Percentiles rank a stretch among this genome's conserved stretches.
Conservation (phyloP, 37 sponge, comb jelly and placozoan genomes). For the Sycon ciliatum region DNA sequence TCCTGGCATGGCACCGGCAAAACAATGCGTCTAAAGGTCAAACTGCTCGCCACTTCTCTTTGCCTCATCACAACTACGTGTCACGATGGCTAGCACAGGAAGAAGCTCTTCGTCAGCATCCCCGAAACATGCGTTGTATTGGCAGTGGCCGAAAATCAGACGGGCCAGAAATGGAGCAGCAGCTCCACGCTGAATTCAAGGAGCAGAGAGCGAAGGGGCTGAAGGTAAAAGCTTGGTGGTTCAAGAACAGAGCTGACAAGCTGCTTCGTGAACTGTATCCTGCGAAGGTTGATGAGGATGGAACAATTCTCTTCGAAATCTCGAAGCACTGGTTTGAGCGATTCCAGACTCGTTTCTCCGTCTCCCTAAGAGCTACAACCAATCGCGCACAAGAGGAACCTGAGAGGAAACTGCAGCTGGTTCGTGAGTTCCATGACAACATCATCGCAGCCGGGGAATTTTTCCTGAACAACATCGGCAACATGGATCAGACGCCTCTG, state of each 20-base stretch:
- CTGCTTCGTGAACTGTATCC: constrained; percentile 2
- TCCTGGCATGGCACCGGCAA: no score
- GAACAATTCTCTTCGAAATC: no score
- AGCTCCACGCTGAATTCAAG: constrained; percentile 16
- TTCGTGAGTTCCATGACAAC: constrained; percentile 32
- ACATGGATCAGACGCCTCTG: no score
- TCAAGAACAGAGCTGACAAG: constrained; percentile 9
- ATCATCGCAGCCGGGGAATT: background rate
- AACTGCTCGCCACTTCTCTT: no score
- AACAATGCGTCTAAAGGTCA: no score
- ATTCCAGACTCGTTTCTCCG: constrained; percentile 5
- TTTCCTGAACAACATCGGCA: background rate
- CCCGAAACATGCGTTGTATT: no score
- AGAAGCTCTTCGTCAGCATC: no score
- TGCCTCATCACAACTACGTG: no score
- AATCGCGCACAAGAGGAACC: constrained; percentile 25
- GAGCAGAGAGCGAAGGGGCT: constrained; percentile 15
- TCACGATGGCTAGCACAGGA: no score
- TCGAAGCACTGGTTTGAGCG: constrained; percentile 23
- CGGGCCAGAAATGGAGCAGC: constrained; percentile 27
- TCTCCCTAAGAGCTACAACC: constrained; percentile 14
- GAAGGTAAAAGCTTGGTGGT: constrained; percentile 40
- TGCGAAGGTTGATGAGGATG: no score
- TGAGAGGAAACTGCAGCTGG: background rate
- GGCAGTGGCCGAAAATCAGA: constrained; percentile 8